Evolutionary conservation across 2,113 vertebrate genomes (phyloP).

Genomic region (Aptenodytes patagonicus): DNA sequence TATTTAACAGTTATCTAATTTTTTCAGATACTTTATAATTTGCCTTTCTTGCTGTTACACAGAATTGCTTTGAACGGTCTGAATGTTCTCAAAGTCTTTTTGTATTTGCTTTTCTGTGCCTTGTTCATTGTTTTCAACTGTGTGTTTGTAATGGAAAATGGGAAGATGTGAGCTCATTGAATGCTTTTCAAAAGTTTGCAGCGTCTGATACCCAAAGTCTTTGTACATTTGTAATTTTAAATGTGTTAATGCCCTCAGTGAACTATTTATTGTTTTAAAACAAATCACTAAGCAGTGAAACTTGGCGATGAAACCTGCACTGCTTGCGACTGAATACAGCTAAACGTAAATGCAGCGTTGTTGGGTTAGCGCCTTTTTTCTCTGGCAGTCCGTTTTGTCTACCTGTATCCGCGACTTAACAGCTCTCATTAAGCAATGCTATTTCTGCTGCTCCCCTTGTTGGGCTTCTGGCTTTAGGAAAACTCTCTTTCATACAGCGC

Average conservation of each 20-base stretch:
- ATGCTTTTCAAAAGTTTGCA: not conserved
- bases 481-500: too few species aligned
- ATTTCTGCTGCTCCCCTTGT: too few species aligned
- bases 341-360: not conserved
- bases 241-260: constrained; percentile 28
- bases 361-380: not conserved
- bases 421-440: not conserved
- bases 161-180: not conserved
- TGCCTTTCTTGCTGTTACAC: constrained; percentile 39
- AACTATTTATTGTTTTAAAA: constrained; percentile 65
- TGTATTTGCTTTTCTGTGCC: constrained; percentile 56
- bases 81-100: constrained; percentile 8
- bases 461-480: too few species aligned
- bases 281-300: not conserved
- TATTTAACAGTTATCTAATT: not conserved
- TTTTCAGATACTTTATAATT: not conserved
- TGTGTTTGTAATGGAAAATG: not conserved
- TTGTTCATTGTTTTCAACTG: constrained; percentile 5
- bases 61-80: not conserved
- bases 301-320: constrained; percentile 14
- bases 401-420: accelerated
- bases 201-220: constrained; percentile 45
- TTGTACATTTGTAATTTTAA: constrained; percentile 70
- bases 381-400: accelerated
- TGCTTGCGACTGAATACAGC: constrained; percentile 21